Base-by-base conservation (phyloP, 2,113 vertebrate genomes). In the Python bivittatus region DNA sequence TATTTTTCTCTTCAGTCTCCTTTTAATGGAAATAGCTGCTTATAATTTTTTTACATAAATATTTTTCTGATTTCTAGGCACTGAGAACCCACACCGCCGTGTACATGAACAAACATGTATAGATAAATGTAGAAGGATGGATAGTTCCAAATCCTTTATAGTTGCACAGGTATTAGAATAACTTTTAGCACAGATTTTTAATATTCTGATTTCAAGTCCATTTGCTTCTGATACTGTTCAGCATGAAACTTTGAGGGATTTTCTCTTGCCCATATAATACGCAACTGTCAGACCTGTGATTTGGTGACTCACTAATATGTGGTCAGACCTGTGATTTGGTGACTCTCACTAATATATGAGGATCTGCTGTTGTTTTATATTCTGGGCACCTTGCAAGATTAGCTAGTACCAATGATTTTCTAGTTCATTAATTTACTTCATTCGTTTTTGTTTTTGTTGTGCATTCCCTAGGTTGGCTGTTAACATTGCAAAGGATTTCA, bases 181-280 rank as follows among this genome's bases (percentile, higher is more conserved):
- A 10, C 48, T 86, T 91, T 11, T 22, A 33, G 7, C 15, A 38
- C 23, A 54, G 88, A 54, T 68, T 2, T 54, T 54, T 52, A 86
- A 87, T 91, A 87, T 68, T 17, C 44, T 72, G 48, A 56, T 72
- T 87, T 42, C 52, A 93, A 92, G 29, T 33, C 91, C n/a, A 64
- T 85, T 54, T 61, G 1, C 38, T 90, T n/a, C 42, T 88, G 88
- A 88, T 7, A 53, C 33, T 25, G 61, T 0, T 58, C 60, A 53
- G 23, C 33, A 48, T 86, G 44, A 87, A 90, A 29, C 84, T 33
- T 56, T 54, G 25, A 57, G 64, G 38, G n/a, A 27, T 7, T 83
- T 92, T 79, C 0, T 54, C 27, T 22, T 17, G 84, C 27, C 54
- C 79, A 72, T 88, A 52, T 6, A 48, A 48, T 48, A 48, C 5